Evolutionary conservation across 1,140 invertebrate genomes (phyloP), one percentile per base, ranked within the genome.

Genomic region (Heliconius hewitsoni): DNA sequence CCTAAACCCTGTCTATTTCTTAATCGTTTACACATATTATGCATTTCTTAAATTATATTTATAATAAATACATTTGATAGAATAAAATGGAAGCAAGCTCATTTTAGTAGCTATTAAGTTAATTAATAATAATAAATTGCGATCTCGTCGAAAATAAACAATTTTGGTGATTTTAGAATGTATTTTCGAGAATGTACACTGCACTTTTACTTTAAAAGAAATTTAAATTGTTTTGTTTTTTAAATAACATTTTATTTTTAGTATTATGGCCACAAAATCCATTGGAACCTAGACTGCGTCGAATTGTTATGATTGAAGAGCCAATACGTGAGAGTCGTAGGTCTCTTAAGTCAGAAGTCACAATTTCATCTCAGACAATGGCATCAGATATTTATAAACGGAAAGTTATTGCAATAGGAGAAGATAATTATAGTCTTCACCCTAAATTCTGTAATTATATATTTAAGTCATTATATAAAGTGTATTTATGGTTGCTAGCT

Each of bases 371-470:
- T 1, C 87, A 79, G 73, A 82, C 70, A 57, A 91, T 88, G 86
- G 79, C 85, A 71, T 79, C 85, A 23, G 70, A 86, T 57, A 82
- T 84, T 30, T 81, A 79, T 34, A 90, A 89, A 81, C 86, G 92
- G 78, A 93, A 92, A 87, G 89, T 91, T 76, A 86, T 92, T 39
- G 91, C 88, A 18, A 94, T 94, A 57, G 80, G 83, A 76, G 91
- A 92, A 87, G 89, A 92, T 82, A 85, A 89, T 71, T 82, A 84
- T 76, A 84, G 85, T 72, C 77, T 87, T 3, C 86, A 88, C 81
- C 88, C 86, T 30, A 91, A 85, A 84, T 86, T 89, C 80, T 81
- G 91, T 91, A 82, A 82, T 71, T 60, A 52, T 46, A 79, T 73
- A 73, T 23, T 30, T 55, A 57, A 19, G 1, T 16, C 2, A 50